Conservation (phyloP, 2,888 invertebrate genomes). For the Cheilosia vulpina region DNA sequence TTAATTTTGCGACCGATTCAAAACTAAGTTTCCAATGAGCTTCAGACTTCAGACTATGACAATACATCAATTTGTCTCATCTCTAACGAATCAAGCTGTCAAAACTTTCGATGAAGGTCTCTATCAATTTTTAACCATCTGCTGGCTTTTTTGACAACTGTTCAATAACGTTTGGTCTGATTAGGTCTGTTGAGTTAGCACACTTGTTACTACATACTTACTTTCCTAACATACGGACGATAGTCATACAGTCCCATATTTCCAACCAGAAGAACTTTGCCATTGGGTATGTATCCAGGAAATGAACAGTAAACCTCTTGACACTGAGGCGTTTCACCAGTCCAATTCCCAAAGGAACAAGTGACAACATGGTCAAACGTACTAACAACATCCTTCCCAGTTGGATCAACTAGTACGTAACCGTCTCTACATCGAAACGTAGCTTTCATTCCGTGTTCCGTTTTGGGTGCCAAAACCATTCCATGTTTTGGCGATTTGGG, state of each 20-base stretch:
- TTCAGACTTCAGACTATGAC: too few species aligned
- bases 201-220: too few species aligned
- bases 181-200: too few species aligned
- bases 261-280: constrained; percentile 95
- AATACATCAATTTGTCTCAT: too few species aligned
- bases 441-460: constrained; percentile 98
- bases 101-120: not conserved
- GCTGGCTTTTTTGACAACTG: too few species aligned
- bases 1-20: too few species aligned
- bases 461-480: constrained; percentile 98
- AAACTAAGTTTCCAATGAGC: too few species aligned
- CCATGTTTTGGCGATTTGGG: constrained; percentile 95
- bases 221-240: constrained; percentile 95
- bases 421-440: constrained; percentile 97
- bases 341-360: constrained; percentile 98
- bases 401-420: constrained; percentile 90
- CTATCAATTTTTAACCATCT: too few species aligned
- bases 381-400: constrained; percentile 84
- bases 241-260: constrained; percentile 99
- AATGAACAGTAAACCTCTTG: constrained; percentile 96
- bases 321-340: constrained; percentile 93
- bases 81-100: not conserved
- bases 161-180: too few species aligned
- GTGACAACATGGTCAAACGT: constrained; percentile 88
- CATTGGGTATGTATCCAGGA: constrained; percentile 94